Evolutionary conservation across 2,797 vertebrate genomes (phyloP), one percentile per base, ranked within the genome.

Genomic region (Sternotherus odoratus): DNA sequence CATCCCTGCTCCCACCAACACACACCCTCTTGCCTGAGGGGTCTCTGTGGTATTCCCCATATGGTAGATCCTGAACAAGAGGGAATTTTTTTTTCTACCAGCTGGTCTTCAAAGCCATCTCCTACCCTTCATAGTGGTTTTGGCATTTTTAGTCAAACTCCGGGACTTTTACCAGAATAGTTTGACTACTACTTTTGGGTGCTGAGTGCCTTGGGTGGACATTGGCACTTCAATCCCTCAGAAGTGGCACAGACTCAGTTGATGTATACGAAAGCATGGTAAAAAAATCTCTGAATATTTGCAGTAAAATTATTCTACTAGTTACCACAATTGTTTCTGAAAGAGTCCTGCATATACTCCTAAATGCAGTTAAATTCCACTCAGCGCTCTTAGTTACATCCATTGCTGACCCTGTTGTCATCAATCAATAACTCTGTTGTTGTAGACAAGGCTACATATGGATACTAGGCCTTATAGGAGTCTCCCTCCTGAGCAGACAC

Each of bases 401-500:
- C 6, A 21, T 66, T 66, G 17, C 63, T 66, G 63, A 36, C 9
- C 19, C 63, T 21, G 6, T 30, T 49, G 17, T 54, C 33, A 82
- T 23, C 28, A 21, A 39, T 50, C 6, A 77, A 13, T 56, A 1
- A 1, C 79, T 56, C 43, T 79, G 28, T 26, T 53, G 5, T 2
- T 3, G 1, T 4, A 30, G 74, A 56, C 13, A 33, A 46, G 33
- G 15, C 48, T 49, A 69, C n/a, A 12, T 69, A 4, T 8, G 30
- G 48, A 8, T 8, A 13, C 7, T 2, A 1, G 49, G 53, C 3
- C 12, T 60, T 8, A 1, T 5, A 12, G 53, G 30, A 8, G 19
- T 1, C 0, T 49, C 53, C 54, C 50, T 30, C 21, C 2, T 0
- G 26, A 15, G 13, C 17, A 50, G n/a, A 63, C 63, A 49, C 53